Evolutionary conservation across 2,888 invertebrate genomes (phyloP), one percentile per base, ranked within the genome.

Genomic region (Nesidiocoris tenuis): DNA sequence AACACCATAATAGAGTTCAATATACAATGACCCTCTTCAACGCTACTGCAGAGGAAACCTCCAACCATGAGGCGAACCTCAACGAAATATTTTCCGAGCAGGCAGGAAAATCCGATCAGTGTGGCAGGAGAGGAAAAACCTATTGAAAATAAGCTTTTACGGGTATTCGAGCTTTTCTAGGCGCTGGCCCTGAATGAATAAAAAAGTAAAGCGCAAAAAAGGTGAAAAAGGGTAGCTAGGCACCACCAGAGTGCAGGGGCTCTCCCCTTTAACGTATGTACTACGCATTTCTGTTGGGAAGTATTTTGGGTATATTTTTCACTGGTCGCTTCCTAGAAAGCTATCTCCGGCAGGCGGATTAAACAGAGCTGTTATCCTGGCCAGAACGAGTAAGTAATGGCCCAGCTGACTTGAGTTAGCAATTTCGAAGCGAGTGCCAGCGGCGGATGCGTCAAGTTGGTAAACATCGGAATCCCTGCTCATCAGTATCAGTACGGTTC

Each of bases 131-230:
- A 5, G 59, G 39, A 59, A 19, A 59, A 16, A 19, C n/a, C 17
- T n/a, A 5, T 59, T n/a, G 59, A 59, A 59, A 59, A 59, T 59
- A 59, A 59, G 59, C 59, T 59, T 19, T 59, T 59, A 19, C 59
- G 59, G 59, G 17, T 9, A 59, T 59, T 59, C 59, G 59, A 3
- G 17, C 19, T 59, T n/a, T 3, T n/a, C 59, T 3, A 39, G 39
- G 39, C 39, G 12, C 39, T 39, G 39, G 39, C 3, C 39, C 39
- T 12, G 39, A 39, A 39, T 39, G 39, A 39, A 39, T 39, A 12
- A 39, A 39, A 12, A 39, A n/a, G n/a, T n/a, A n/a, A n/a, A n/a
- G n/a, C n/a, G n/a, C n/a, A 39, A 39, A 39, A 39, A 39, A 39
- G 12, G 39, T 39, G 39, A 39, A 39, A 39, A 39, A 39, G 12